These are phyloP conservation scores for Chloroceryle inda DNA, from an alignment of 2,797 vertebrate species.

Conservation along the genomic window DNA sequence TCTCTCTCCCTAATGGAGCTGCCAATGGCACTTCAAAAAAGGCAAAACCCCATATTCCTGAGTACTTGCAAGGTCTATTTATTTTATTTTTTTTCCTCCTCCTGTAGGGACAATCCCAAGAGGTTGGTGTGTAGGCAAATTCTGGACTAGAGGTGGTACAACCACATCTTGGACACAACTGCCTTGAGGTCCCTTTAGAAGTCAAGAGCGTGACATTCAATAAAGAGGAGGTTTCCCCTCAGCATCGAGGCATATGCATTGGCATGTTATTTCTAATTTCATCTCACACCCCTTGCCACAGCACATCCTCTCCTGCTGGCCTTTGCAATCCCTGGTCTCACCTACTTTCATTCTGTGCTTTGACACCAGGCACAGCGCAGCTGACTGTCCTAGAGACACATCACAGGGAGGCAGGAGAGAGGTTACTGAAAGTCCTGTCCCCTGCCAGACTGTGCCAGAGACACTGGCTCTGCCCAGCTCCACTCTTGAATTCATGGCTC, in stretches of 20 bases:
- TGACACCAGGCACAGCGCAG: not conserved
- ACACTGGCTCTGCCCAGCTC: not conserved
- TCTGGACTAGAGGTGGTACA: not conserved
- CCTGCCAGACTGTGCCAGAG: not conserved
- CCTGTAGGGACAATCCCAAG: not conserved
- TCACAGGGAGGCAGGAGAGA: not conserved
- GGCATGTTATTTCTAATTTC: not conserved
- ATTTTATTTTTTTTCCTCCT: not conserved
- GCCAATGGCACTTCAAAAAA: not conserved
- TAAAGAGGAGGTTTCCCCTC: not conserved
- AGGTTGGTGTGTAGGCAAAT: not conserved
- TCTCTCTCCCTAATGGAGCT: not conserved
- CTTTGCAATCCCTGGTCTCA: not conserved
- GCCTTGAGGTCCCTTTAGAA: not conserved
- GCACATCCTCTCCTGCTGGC: not conserved
- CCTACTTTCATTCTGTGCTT: not conserved
- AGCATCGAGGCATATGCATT: rapidly evolving
- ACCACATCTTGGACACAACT: not conserved
- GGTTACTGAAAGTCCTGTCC: not conserved
- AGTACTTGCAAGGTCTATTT: constrained; percentile 10
- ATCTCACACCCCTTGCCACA: not conserved
- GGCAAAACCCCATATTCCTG: not conserved
- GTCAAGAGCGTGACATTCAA: rapidly evolving
- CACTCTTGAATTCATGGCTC: rapidly evolving
- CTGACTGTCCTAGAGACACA: not conserved